Conservation (phyloP, 2,113 vertebrate genomes). For the Dermatemys mawii region DNA sequence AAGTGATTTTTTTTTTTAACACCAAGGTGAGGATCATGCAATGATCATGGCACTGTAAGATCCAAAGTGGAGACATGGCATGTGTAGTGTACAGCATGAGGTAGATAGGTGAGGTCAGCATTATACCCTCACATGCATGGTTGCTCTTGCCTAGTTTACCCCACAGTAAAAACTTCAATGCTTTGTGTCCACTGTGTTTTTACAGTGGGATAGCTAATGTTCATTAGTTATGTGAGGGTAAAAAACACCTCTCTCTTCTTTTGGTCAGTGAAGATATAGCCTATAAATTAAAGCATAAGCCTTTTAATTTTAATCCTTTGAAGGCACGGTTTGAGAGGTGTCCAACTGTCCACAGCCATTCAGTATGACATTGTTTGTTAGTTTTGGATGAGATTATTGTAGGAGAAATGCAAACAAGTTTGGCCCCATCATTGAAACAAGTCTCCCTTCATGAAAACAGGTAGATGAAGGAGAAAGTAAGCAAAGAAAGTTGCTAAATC, state of each 20-base stretch:
- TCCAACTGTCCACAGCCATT: neutral
- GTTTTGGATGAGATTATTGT: fast-evolving
- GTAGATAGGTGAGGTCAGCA: neutral
- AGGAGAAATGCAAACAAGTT: neutral
- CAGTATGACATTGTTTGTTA: fast-evolving
- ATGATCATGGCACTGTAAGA: neutral
- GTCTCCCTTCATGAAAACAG: neutral
- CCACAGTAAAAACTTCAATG: neutral
- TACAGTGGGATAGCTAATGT: fast-evolving
- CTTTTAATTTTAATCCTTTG: neutral
- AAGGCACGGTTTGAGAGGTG: fast-evolving
- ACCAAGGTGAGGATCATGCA: neutral
- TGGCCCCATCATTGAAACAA: neutral
- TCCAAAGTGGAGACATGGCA: neutral
- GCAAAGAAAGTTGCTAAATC: neutral
- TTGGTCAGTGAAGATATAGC: fast-evolving
- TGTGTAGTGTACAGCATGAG: neutral
- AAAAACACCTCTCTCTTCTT: fast-evolving
- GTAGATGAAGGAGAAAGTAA: neutral
- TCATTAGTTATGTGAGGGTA: fast-evolving
- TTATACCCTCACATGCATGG: neutral
- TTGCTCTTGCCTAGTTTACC: neutral
- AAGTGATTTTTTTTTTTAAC: neutral
- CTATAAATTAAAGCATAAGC: neutral
- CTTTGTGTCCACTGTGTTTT: fast-evolving